A percentile compares a stretch with the other conserved stretches of the same genome.
These are phyloP conservation scores for Uloborus diversus DNA, from an alignment of 1,140 invertebrate genomes.

Conservation along the genomic window DNA sequence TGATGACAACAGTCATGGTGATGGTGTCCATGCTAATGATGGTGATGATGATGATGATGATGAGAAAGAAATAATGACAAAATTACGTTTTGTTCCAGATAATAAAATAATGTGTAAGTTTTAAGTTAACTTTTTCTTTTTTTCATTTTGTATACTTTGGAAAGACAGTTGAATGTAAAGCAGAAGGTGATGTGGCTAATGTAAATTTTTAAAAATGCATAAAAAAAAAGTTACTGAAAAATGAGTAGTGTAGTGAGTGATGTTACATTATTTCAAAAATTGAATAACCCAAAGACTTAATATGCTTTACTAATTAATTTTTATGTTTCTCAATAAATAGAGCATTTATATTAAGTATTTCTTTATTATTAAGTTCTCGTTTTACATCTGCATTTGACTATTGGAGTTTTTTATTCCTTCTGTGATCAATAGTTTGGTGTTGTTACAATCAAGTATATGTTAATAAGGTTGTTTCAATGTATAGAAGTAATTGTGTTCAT, in stretches of 20 bases:
- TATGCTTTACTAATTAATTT: neutral
- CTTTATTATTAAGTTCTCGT: neutral
- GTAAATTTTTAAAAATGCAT: neutral
- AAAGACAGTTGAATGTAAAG: neutral
- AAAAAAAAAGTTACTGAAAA: neutral
- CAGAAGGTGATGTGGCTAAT: neutral
- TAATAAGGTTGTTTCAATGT: neutral
- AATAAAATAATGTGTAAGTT: slow-evolving; percentile 69
- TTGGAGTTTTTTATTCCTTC: neutral
- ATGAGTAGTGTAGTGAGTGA: too few relatives aligned
- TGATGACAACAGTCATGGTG: neutral
- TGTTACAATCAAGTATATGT: neutral
- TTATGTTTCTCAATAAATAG: neutral
- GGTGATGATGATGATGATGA: slow-evolving; percentile 67
- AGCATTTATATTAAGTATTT: neutral
- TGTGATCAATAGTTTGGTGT: neutral
- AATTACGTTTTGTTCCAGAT: slow-evolving; percentile 76
- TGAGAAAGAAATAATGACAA: slow-evolving; percentile 70
- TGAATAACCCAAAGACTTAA: neutral
- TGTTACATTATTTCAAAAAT: too few relatives aligned
- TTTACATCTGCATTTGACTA: neutral
- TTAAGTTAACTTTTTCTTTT: neutral
- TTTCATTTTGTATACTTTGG: neutral
- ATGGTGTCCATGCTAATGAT: slow-evolving; percentile 60
- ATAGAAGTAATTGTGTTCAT: neutral